These are phyloP conservation scores for Kryptopterus vitreolus DNA, from an alignment of 2,797 vertebrate species.

Conservation along the genomic window DNA sequence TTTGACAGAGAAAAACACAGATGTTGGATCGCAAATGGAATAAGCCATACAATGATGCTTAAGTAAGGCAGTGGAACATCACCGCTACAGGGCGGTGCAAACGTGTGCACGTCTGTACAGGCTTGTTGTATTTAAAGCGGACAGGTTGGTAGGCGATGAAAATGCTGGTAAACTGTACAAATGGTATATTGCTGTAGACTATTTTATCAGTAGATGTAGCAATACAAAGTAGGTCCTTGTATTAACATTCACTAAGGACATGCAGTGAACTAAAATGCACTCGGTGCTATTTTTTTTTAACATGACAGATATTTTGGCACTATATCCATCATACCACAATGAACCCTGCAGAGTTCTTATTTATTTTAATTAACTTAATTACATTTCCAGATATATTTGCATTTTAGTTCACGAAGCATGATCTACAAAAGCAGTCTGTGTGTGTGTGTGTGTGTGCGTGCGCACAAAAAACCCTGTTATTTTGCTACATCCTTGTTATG, in stretches of 20 bases:
- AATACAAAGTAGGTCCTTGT: conserved; percentile 27
- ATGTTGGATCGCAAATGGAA: conserved; percentile 43
- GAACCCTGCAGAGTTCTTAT: conserved; percentile 29
- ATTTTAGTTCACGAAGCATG: background rate
- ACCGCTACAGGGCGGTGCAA: conserved; percentile 31
- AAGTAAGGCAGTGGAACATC: conserved; percentile 10
- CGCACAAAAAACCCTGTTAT: conserved; percentile 47
- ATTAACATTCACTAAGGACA: conserved; percentile 16
- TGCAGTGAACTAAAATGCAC: conserved; percentile 24
- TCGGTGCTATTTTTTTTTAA: conserved; percentile 41
- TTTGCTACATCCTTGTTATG: conserved; percentile 54
- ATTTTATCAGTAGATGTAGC: conserved; percentile 50
- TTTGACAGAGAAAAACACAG: conserved; percentile 47
- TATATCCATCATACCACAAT: conserved; percentile 25
- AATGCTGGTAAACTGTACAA: conserved; percentile 33
- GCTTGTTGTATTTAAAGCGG: conserved; percentile 6
- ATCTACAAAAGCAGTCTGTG: conserved; percentile 27
- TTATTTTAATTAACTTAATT: conserved; percentile 55
- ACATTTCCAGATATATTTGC: conserved; percentile 27
- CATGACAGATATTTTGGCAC: conserved; percentile 18
- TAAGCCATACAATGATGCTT: conserved; percentile 52
- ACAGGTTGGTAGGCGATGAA: background rate
- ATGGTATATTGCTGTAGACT: conserved; percentile 45
- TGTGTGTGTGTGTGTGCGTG: conserved; percentile 36
- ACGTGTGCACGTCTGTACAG: conserved; percentile 27